Percentiles rank a stretch among this genome's conserved stretches.
Conservation (phyloP, 2,113 vertebrate species). For the Rhinoderma darwinii region DNA sequence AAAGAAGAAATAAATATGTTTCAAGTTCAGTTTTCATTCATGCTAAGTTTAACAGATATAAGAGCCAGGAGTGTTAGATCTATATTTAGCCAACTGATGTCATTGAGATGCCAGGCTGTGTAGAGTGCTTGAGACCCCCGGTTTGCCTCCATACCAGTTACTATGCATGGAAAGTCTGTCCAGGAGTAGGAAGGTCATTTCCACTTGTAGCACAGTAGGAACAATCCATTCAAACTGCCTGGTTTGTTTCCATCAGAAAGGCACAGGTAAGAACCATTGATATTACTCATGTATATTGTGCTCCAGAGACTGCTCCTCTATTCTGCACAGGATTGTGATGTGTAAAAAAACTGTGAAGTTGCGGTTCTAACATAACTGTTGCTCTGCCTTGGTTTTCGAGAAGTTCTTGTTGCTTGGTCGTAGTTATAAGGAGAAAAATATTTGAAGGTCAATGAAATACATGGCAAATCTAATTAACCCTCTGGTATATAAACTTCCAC, state of each 20-base stretch:
- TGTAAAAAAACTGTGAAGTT: neutral
- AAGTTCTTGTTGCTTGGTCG: neutral
- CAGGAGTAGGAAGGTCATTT: constrained; percentile 71
- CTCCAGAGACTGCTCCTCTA: neutral
- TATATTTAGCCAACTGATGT: constrained; percentile 98
- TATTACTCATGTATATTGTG: neutral
- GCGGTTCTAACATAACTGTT: neutral
- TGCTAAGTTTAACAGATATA: constrained; percentile 75
- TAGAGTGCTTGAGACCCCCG: constrained; percentile 78
- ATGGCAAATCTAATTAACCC: neutral
- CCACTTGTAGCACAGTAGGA: constrained; percentile 68
- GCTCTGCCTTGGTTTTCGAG: neutral
- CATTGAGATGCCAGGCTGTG: constrained; percentile 88
- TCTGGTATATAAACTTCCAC: no score
- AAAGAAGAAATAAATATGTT: constrained; percentile 3
- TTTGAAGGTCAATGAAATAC: neutral
- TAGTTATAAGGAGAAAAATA: neutral
- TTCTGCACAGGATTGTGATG: neutral
- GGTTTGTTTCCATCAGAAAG: constrained; percentile 59
- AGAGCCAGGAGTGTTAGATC: constrained; percentile 79
- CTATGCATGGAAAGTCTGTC: constrained; percentile 73
- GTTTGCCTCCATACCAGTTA: constrained; percentile 75
- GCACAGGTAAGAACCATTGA: constrained; percentile 65
- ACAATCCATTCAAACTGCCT: constrained; percentile 65
- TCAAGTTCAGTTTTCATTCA: constrained; percentile 18